Evolutionary conservation across 1,140 invertebrate genomes (phyloP).

Genomic region (Lasaia peninsularis): DNA sequence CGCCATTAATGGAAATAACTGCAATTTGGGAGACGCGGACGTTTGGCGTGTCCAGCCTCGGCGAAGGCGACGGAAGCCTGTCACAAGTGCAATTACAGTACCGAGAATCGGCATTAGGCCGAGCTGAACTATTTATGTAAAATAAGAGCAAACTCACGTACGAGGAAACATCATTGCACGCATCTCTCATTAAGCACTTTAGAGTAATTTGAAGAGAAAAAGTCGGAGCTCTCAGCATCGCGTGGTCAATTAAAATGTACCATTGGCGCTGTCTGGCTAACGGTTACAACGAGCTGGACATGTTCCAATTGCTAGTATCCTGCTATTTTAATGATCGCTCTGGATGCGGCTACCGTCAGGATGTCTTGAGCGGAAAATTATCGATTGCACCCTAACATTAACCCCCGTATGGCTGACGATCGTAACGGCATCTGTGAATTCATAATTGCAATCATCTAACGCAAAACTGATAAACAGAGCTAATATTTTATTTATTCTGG

Average conservation of each 20-base stretch:
- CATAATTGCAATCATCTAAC: conserved; percentile 6
- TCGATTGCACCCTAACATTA: conserved; percentile 4
- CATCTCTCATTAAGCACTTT: conserved; percentile 77
- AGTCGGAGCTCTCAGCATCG: conserved; percentile 66
- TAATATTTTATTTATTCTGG: neutral
- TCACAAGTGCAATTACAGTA: conserved; percentile 74
- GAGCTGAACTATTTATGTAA: conserved; percentile 74
- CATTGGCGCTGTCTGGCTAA: conserved; percentile 45
- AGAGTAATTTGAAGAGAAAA: conserved; percentile 75
- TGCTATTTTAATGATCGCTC: conserved; percentile 40
- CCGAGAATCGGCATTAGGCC: conserved; percentile 73
- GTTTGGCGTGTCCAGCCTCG: conserved; percentile 55
- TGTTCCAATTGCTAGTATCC: conserved; percentile 60
- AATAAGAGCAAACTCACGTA: conserved; percentile 70
- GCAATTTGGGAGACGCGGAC: conserved; percentile 57
- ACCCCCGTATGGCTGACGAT: neutral
- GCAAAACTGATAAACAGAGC: neutral
- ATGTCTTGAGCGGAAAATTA: conserved; percentile 15
- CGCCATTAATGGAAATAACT: conserved; percentile 70
- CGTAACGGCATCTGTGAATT: neutral
- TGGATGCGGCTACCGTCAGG: conserved; percentile 29
- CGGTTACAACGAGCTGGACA: conserved; percentile 51
- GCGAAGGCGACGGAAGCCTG: conserved; percentile 69
- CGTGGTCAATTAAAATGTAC: conserved; percentile 74
- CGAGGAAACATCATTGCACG: conserved; percentile 74